Evolutionary conservation across 2,888 invertebrate species (phyloP), one percentile per base, ranked within the genome.

Genomic region (Himalopsyche anomala): DNA sequence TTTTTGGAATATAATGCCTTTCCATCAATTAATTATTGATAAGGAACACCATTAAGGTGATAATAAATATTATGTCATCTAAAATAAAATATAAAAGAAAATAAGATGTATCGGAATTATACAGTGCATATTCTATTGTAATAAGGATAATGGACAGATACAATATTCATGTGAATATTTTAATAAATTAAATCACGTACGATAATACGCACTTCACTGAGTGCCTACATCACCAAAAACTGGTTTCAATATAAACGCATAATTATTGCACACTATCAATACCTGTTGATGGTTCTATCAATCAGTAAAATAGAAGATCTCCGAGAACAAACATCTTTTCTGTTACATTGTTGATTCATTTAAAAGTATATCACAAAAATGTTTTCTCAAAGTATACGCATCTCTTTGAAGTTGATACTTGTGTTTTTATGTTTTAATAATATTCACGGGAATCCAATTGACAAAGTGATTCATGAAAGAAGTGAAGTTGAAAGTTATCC

Each of bases 201-300:
- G 19, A 56, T 56, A 8, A 56, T 56, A 56, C 56, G 62, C 62
- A 62, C 62, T 62, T n/a, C 62, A 62, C 62, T 62, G 62, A 19
- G 28, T 19, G n/a, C 62, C 28, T 19, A 19, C 62, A 11, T n/a
- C 28, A 62, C 19, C 62, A 9, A 62, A 62, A 62, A 62, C 62
- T 62, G 62, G 62, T 62, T 62, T 62, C 19, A 19, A 62, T 62
- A 19, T 62, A 11, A 62, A n/a, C 28, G 28, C 62, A 19, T 62
- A 62, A 19, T 62, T 62, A 62, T 4, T 2, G 62, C 19, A 28
- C 28, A 28, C 62, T 62, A 62, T 62, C 62, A 19, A 62, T 62
- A 62, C 62, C 28, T 19, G 62, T 6, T 62, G 62, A 62, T 62
- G 28, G 11, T 28, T 62, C 28, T 28, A 19, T 62, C 28, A 8